A percentile compares a stretch with the other conserved stretches of the same genome.
Conservation (phyloP, 1,140 invertebrate species). For the Polyergus mexicanus region DNA sequence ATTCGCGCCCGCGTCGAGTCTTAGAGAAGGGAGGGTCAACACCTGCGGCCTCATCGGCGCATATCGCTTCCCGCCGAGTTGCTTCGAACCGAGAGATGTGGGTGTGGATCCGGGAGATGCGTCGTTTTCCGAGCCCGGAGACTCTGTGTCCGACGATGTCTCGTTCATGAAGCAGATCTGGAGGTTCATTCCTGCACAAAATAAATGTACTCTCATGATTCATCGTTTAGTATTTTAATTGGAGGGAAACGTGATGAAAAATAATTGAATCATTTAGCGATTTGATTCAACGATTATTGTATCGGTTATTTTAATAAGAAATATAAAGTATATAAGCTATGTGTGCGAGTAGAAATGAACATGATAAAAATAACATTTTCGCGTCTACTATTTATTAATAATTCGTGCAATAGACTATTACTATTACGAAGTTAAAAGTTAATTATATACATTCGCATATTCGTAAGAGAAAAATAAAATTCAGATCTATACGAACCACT, state of each 20-base stretch:
- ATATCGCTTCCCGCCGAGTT: constrained; percentile 69
- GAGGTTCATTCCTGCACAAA: constrained; percentile 93
- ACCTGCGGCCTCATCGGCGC: constrained; percentile 79
- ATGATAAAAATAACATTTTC: neutral
- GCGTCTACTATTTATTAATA: neutral
- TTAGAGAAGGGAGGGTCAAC: constrained; percentile 82
- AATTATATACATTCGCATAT: neutral
- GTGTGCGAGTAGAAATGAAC: neutral
- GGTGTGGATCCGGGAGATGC: constrained; percentile 69
- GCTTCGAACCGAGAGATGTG: constrained; percentile 66
- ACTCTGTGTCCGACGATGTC: constrained; percentile 93
- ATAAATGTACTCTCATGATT: constrained; percentile 68
- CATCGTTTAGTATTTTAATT: neutral
- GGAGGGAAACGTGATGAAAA: neutral
- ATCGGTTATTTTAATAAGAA: neutral
- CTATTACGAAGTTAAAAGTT: neutral
- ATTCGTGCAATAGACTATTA: neutral
- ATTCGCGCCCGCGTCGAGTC: constrained; percentile 78
- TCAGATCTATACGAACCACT: constrained; percentile 88
- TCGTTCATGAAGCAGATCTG: constrained; percentile 99
- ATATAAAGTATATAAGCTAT: neutral
- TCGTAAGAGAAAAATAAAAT: neutral
- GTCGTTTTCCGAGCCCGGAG: constrained; percentile 90
- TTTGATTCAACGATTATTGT: neutral
- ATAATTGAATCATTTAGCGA: neutral